Evolutionary conservation across 2,888 invertebrate species (phyloP), one percentile per base, ranked within the genome.

Genomic region (Oscheius myriophilus): DNA sequence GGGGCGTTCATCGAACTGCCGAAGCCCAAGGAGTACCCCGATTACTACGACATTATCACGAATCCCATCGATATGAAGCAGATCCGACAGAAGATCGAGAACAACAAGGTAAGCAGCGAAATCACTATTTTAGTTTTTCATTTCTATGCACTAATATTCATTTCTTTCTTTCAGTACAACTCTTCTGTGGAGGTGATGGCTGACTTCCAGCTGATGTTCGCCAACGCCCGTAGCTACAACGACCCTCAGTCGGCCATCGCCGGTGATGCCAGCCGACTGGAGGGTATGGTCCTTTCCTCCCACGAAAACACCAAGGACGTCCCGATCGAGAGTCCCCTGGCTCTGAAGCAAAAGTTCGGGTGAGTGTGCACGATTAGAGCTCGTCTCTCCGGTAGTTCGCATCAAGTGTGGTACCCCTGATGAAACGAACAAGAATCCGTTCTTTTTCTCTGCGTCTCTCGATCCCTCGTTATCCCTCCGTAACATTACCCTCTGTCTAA

Each of bases 1-100:
- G 89, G 93, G 67, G 91, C 94, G 81, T 98, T 98, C 87, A 93
- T 96, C 93, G 94, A 95, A 87, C 93, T 96, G 85, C 97, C 98
- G 0, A 94, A 94, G 39, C 93, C 93, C 87, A 94, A 95, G 86
- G 89, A 92, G 73, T 96, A 96, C 89, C 94, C 96, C 0, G 96
- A 97, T 88, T 98, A 98, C 87, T 98, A 96, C 89, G 92, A 93
- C 81, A 93, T 94, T 86, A 97, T 98, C 62, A 93, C 94, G 86
- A 93, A 93, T 86, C 97, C 97, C 0, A 92, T 98, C 78, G 95
- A 96, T 0, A 89, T 98, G 86, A 91, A 92, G 76, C 94, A 94
- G 88, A 96, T 98, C 64, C 86, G 88, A 68, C 85, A 87, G 57
- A 88, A 88, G 75, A 87, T 90, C 25, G 83, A 85, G 63, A 71